phyloP scores from a whole-genome alignment of 2,113 vertebrate species.

The Poicephalus meyeri region DNA sequence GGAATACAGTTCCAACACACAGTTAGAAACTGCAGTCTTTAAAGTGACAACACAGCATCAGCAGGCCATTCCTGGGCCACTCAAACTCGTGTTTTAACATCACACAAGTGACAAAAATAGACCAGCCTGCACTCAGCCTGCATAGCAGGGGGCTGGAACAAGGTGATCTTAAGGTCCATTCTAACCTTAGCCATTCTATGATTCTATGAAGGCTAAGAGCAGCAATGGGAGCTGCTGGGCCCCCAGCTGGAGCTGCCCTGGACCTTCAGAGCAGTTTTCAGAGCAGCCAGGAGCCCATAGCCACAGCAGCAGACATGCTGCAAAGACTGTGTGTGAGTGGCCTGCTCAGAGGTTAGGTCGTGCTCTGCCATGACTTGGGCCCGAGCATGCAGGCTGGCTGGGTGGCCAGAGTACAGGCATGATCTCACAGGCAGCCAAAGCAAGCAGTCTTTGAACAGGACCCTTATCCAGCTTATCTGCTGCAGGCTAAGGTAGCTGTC shows the following conservation, averaged over 20 bases:
- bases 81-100: neutral
- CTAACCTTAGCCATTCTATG: neutral
- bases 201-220: neutral
- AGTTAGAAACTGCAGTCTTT: neutral
- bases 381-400: neutral
- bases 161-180: neutral
- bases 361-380: neutral
- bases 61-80: neutral
- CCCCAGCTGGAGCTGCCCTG: neutral
- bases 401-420: neutral
- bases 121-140: neutral
- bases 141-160: neutral
- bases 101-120: neutral
- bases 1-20: neutral
- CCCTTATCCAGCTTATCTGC: neutral
- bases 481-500: neutral
- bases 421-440: neutral
- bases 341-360: fast-evolving
- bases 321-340: fast-evolving
- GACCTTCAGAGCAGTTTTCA: neutral
- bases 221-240: fast-evolving
- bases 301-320: neutral
- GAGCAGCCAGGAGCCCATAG: neutral
- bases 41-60: neutral
- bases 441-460: neutral